Base-by-base conservation (phyloP, 2,113 vertebrate genomes). In the Python bivittatus region DNA sequence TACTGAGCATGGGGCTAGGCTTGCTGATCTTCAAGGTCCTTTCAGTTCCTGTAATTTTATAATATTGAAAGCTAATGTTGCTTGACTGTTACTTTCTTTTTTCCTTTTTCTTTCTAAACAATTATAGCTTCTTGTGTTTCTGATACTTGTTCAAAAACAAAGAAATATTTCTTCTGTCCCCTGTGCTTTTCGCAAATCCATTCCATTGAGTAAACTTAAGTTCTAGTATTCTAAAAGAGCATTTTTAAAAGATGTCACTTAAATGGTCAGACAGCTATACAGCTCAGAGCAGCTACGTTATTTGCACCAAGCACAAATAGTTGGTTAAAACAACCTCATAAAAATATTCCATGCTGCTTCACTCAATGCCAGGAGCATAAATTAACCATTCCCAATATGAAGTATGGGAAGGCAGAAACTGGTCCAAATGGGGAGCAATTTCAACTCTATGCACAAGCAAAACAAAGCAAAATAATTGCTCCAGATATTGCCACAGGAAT, bases 401-500 rank as follows among this genome's bases (percentile, higher is more conserved):
- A 91, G 48, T 23, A 42, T 15, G 13, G 48, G 61, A 44, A 56
- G 9, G 61, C 48, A 57, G 53, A 44, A 91, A 88, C 52, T 56
- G 61, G 85, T 38, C 60, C 91, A 91, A 88, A 42, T 29, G 52
- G 85, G 84, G 33, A 91, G 85, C 85, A 72, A 72, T 88, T 91
- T 91, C 85, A 91, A 88, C 85, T 68, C 48, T 87, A 44, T 88
- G 85, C 52, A 17, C 61, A 91, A 91, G 56, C 52, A 91, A 91
- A 91, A 87, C 58, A 87, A 91, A 91, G 42, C 38, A 60, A 64
- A 91, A 58, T 86, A 86, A 91, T 87, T 87, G 72, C 52, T 56
- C 84, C 15, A 72, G 85, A 72, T 56, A 91, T 91, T 91, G 85
- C 33, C 85, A 87, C 84, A 87, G 60, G 85, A 88, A 91, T 91